These are phyloP conservation scores for Callospermophilus lateralis DNA, from an alignment of 2,113 vertebrate species.

Conservation along the genomic window DNA sequence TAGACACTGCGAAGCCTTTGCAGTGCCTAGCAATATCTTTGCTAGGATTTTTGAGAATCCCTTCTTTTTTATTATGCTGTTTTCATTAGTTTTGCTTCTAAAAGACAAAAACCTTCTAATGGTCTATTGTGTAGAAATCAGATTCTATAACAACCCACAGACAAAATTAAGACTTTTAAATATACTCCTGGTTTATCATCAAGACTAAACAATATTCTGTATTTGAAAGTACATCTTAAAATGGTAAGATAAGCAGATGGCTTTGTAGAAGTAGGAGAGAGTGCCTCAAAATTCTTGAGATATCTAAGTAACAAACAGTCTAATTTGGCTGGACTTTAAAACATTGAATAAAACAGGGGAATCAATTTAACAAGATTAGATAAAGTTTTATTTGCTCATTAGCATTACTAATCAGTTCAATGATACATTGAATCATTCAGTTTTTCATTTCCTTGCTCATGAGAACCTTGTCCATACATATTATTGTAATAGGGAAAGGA, in stretches of 20 bases:
- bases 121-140: neutral
- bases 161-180: neutral
- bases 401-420: neutral
- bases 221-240: neutral
- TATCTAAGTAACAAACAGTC: neutral
- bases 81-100: neutral
- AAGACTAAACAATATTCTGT: neutral
- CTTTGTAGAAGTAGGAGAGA: neutral
- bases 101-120: neutral
- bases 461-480: neutral
- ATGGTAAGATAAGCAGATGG: neutral
- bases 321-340: neutral
- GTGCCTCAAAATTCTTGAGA: neutral
- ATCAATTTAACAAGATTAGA: neutral
- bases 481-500: neutral
- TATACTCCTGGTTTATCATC: neutral
- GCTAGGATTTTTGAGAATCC: neutral
- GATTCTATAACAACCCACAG: neutral
- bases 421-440: neutral
- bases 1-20: neutral
- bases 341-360: neutral
- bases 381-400: neutral
- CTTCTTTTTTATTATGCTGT: neutral
- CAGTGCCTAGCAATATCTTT: no score
- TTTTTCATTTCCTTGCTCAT: neutral